A percentile compares a stretch with the other conserved stretches of the same genome.
Evolutionary conservation across 2,888 invertebrate genomes (phyloP).

Genomic region (Hypomecis punctinalis): DNA sequence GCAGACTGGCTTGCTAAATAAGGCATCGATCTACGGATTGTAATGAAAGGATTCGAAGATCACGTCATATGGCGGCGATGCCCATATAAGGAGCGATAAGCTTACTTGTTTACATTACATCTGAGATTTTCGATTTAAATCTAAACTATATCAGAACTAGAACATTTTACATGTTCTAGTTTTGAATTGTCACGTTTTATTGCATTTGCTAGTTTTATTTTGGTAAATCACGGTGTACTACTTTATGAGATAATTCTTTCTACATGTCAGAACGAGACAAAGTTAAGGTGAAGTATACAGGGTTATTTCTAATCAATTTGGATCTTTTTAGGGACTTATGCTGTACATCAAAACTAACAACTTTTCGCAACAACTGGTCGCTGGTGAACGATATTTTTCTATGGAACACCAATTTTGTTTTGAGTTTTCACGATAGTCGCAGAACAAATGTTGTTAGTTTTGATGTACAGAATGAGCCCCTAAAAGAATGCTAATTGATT

Average conservation of each 20-base stretch:
- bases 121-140: conserved; percentile 10
- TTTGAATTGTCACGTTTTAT: neutral
- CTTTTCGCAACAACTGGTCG: too few relatives aligned
- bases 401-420: too few relatives aligned
- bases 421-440: too few relatives aligned
- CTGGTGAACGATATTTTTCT: too few relatives aligned
- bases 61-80: conserved; percentile 54
- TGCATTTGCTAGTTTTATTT: neutral
- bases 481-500: too few relatives aligned
- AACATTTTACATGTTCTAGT: conserved; percentile 5
- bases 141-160: conserved; percentile 10
- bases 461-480: too few relatives aligned
- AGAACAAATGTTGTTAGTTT: too few relatives aligned
- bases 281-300: too few relatives aligned
- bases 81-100: conserved; percentile 52
- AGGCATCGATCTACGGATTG: conserved; percentile 47
- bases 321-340: too few relatives aligned
- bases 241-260: neutral
- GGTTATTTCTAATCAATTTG: too few relatives aligned
- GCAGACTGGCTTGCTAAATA: conserved; percentile 51
- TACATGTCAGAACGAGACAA: too few relatives aligned
- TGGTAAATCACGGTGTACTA: neutral
- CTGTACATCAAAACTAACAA: too few relatives aligned
- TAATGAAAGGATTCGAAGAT: conserved; percentile 49
- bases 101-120: conserved; percentile 40